Evolutionary conservation across 2,888 invertebrate species (phyloP).

Genomic region (Amitus sp.): DNA sequence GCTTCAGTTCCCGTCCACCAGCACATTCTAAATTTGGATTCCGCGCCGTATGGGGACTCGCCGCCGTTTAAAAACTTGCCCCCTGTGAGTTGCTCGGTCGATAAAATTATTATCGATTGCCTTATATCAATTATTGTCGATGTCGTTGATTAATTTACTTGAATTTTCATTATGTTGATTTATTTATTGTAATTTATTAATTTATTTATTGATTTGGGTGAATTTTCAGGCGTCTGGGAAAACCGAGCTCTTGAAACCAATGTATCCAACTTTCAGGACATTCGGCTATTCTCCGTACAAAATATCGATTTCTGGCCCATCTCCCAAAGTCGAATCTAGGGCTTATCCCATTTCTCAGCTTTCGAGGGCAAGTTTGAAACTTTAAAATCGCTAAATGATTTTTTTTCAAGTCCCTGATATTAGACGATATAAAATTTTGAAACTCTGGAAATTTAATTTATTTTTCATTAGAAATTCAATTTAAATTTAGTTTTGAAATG

Average conservation of each 20-base stretch:
- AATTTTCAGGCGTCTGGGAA: conserved; percentile 67
- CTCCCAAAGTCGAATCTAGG: conserved; percentile 71
- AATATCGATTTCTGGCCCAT: conserved; percentile 69
- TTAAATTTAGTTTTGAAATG: too few relatives aligned
- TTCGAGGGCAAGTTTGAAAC: conserved; percentile 65
- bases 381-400: too few relatives aligned
- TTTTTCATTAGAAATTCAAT: too few relatives aligned
- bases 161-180: too few relatives aligned
- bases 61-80: conserved; percentile 82
- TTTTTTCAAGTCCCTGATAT: too few relatives aligned
- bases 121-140: too few relatives aligned
- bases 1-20: conserved; percentile 71
- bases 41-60: conserved; percentile 88
- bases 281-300: conserved; percentile 71
- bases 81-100: conserved; percentile 55
- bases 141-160: too few relatives aligned
- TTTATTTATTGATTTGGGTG: too few relatives aligned
- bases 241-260: conserved; percentile 75
- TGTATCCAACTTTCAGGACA: conserved; percentile 77
- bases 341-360: conserved; percentile 57
- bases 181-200: conserved; percentile 12
- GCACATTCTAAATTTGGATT: conserved; percentile 79
- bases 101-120: too few relatives aligned
- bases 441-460: too few relatives aligned
- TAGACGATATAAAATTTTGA: too few relatives aligned